Base-by-base conservation (phyloP, 2,888 invertebrate species). In the Melanostoma mellinum region DNA sequence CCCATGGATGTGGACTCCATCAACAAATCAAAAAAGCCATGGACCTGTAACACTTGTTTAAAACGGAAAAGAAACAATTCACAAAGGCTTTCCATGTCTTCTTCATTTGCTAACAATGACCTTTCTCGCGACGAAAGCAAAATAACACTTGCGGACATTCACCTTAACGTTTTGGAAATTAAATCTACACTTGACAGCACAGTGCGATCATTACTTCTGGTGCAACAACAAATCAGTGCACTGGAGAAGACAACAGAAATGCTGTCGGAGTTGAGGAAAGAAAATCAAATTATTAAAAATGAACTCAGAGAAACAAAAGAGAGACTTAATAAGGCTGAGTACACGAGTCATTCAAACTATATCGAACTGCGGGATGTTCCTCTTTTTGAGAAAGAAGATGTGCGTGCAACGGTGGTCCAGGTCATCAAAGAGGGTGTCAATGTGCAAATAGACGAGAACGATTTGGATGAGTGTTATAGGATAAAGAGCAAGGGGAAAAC, bases 221-320 rank as follows among this genome's bases (percentile, higher is more conserved):
- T 56, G 40, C 56, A 56, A 56, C 30, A 6, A 56, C 55, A 55
- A 38, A 56, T 56, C 9, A 30, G 30, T 56, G 9, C 40, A 9
- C 38, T 56, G 2, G 38, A 56, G 40, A 9, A 56, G 20, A 56
- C 56, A 38, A 40, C 56, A 20, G 4, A 30, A 30, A 30, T 56
- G 40, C 8, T 52, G 32, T 32, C 52, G 1, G 52, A 52, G 35
- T 9, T 52, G 32, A 4, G 32, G 32, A 30, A 36, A 10, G 44
- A 53, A 67, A 67, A 67, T 20, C 35, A 40, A 35, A 42, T 20
- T 0, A 53, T 67, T 20, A 55, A 53, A 68, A 44, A 42, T 35
- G 67, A 67, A 10, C 55, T 67, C 33, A 68, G 35, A 36, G 42
- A 53, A 55, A 67, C 67, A 44, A 56, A 35, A 55, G 35, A 55